A percentile compares a stretch with the other conserved stretches of the same genome.
Evolutionary conservation across 2,113 vertebrate species (phyloP).

Genomic region (Pachyramphus minor): DNA sequence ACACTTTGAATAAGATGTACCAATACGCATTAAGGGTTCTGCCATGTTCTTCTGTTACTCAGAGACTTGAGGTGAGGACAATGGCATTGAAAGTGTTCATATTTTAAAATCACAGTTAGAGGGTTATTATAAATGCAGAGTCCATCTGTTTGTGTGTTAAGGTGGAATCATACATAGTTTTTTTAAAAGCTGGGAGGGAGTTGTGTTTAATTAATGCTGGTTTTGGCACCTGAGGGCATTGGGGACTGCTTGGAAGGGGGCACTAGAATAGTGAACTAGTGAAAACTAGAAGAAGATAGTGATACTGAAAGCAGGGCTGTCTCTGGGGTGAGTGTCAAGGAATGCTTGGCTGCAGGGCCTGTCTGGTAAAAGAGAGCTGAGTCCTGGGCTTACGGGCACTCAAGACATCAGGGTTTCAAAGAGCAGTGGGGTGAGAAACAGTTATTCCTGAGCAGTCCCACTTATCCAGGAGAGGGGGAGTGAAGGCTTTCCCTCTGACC

Average conservation of each 20-base stretch:
- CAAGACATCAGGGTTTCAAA: background rate
- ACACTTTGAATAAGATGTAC: background rate
- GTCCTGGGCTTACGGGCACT: background rate
- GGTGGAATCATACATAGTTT: background rate
- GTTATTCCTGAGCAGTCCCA: background rate
- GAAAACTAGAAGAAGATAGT: background rate
- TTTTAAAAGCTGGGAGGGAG: background rate
- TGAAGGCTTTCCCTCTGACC: background rate
- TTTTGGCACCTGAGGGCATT: background rate
- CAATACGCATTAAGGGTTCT: background rate
- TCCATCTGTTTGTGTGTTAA: background rate
- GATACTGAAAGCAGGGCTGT: background rate
- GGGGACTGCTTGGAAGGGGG: background rate
- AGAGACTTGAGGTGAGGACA: background rate
- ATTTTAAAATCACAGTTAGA: slow-evolving; percentile 3
- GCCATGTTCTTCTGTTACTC: background rate
- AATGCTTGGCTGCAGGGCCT: background rate
- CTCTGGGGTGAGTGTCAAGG: background rate
- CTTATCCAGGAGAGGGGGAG: background rate
- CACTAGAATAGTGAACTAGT: background rate
- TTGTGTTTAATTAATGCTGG: background rate
- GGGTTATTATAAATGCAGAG: background rate
- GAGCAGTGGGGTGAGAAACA: background rate
- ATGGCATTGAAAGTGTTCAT: background rate
- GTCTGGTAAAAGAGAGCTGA: background rate